phyloP scores from a whole-genome alignment of 1,140 invertebrate genomes.

The Brachionus manjavacas region DNA sequence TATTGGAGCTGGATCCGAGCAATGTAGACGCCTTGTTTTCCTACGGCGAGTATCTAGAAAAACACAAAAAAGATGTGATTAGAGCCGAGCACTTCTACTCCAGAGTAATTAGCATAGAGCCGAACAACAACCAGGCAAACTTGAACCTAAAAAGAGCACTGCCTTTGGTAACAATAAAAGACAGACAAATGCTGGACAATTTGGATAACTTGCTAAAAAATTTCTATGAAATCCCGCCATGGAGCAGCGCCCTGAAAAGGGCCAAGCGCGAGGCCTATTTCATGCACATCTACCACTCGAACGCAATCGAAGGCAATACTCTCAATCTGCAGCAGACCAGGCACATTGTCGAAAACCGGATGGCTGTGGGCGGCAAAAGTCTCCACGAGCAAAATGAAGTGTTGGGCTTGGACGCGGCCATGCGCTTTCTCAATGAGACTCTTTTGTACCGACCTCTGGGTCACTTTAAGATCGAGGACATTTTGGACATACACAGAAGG shows the following conservation, averaged over 20 bases:
- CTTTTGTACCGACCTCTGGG: constrained; percentile 66
- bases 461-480: constrained; percentile 72
- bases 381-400: constrained; percentile 90
- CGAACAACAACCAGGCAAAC: constrained; percentile 66
- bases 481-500: constrained; percentile 83
- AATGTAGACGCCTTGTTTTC: constrained; percentile 85
- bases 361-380: constrained; percentile 86
- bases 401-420: constrained; percentile 73
- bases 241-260: constrained; percentile 68
- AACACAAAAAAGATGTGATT: constrained; percentile 75
- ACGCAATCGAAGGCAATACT: constrained; percentile 94
- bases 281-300: constrained; percentile 92
- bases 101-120: constrained; percentile 73
- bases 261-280: constrained; percentile 90
- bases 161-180: constrained; percentile 81
- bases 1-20: constrained; percentile 77
- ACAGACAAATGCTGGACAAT: constrained; percentile 69
- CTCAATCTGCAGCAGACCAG: constrained; percentile 87
- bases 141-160: constrained; percentile 74
- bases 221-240: constrained; percentile 72
- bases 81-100: constrained; percentile 82
- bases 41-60: constrained; percentile 88
- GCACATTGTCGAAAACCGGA: constrained; percentile 82
- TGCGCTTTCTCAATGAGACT: constrained; percentile 90
- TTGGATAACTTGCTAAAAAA: constrained; percentile 80